Conservation (phyloP, 92 coral and sea anemone genomes). For the Paramuricea clavata region DNA sequence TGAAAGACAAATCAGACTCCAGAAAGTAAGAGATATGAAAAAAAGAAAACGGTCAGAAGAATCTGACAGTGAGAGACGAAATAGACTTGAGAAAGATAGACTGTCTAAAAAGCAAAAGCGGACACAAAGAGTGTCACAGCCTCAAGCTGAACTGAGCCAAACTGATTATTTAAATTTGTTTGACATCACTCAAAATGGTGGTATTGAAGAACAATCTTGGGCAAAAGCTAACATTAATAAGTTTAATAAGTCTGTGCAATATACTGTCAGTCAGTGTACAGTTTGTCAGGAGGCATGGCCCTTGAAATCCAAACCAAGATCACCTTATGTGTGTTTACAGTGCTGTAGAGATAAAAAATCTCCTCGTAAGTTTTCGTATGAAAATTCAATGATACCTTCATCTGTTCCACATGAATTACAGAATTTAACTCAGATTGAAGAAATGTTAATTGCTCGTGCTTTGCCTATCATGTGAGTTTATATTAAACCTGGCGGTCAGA, state of each 20-base stretch:
- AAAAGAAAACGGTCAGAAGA: no score
- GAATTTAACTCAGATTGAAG: conserved; percentile 66
- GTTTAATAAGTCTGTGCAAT: conserved; percentile 27
- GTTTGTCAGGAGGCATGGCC: conserved; percentile 1
- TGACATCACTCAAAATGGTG: conserved; percentile 49
- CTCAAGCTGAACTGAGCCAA: conserved; percentile 38
- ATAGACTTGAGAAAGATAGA: neutral
- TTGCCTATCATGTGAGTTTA: neutral
- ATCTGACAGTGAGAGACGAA: neutral
- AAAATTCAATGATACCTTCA: conserved; percentile 7
- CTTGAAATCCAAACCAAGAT: neutral
- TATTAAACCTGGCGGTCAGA: conserved; percentile 2
- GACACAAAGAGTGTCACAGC: conserved; percentile 14
- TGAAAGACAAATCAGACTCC: no score
- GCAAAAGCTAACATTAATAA: conserved; percentile 60
- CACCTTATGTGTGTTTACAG: neutral
- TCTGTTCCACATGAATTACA: conserved; percentile 41
- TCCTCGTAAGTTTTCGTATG: neutral
- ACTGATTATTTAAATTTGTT: conserved; percentile 46
- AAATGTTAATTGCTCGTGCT: conserved; percentile 51
- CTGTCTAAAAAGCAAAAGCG: conserved; percentile 12
- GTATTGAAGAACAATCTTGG: conserved; percentile 58
- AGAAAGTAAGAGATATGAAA: no score
- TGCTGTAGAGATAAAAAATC: neutral
- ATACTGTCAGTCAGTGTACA: neutral